These are phyloP conservation scores for Aphelenchoides bicaudatus DNA, from an alignment of 2,888 invertebrate genomes.

Conservation along the genomic window DNA sequence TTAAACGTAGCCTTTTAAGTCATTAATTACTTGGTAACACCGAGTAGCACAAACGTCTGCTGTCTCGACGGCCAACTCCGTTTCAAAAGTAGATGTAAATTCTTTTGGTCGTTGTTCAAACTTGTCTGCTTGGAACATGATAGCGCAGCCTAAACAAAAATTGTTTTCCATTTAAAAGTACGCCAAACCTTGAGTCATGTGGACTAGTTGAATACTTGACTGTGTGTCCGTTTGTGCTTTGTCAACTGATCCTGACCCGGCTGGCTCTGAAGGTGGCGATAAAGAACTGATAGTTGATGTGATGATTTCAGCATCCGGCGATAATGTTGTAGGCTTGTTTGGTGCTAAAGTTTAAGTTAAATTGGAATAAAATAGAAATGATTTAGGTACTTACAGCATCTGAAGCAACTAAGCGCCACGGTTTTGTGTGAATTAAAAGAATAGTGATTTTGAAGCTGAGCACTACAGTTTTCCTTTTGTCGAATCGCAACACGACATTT, in stretches of 20 bases:
- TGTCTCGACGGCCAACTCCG: slow-evolving; percentile 35
- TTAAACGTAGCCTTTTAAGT: too few species aligned
- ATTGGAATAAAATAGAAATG: slow-evolving; percentile 9
- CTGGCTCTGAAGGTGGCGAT: slow-evolving; percentile 17
- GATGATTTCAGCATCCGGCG: slow-evolving; percentile 33
- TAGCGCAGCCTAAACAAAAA: slow-evolving; percentile 43
- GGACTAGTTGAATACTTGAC: slow-evolving; percentile 14
- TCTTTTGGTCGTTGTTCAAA: slow-evolving; percentile 40
- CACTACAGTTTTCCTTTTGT: slow-evolving; percentile 27
- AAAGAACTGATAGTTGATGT: slow-evolving; percentile 36
- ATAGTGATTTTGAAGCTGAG: slow-evolving; percentile 33
- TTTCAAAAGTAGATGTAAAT: slow-evolving; percentile 46
- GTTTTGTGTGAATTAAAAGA: slow-evolving; percentile 31
- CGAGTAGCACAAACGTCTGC: slow-evolving; percentile 49
- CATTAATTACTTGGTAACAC: slow-evolving; percentile 44
- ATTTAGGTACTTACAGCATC: slow-evolving; percentile 45
- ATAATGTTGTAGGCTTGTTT: slow-evolving; percentile 31
- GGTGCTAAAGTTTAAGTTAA: slow-evolving; percentile 22
- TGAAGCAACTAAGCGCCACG: slow-evolving; percentile 50
- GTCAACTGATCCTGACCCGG: slow-evolving; percentile 8
- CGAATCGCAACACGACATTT: slow-evolving; percentile 23
- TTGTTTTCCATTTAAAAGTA: background rate
- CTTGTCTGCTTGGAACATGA: slow-evolving; percentile 52
- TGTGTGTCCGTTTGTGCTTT: slow-evolving; percentile 13
- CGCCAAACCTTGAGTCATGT: slow-evolving; percentile 11